Evolutionary conservation across 2,888 invertebrate genomes (phyloP), one percentile per base, ranked within the genome.

Genomic region (Rosalia funebris): DNA sequence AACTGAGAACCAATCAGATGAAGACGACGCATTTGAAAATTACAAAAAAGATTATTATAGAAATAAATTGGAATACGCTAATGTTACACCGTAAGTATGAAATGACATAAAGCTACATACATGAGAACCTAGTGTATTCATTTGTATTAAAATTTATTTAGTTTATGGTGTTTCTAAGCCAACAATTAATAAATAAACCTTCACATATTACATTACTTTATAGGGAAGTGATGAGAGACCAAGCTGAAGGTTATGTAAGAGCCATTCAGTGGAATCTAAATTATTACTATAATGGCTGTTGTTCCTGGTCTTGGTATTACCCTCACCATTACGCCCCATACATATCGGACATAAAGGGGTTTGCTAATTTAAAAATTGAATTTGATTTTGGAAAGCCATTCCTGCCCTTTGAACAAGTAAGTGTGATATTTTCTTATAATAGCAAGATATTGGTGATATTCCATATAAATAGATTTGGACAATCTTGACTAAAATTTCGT

Each of bases 251-350:
- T 47, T 99, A 98, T 79, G 91, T 98, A 7, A 85, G 91, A 36
- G 98, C 96, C 0, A 89, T 99, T 46, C 98, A 98, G 74, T 99
- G 98, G 98, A 95, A 96, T 77, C 84, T 98, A 12, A 87, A 91
- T 77, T 99, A 99, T 81, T 99, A 99, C 81, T 98, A 96, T 82
- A 90, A 94, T 74, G 98, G 98, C 3, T 95, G 96, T 41, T 92
- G 92, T 48, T 97, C 96, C 0, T 99, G 99, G 99, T 93, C 95
- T 20, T 99, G 98, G 98, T 98, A 87, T 82, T 99, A 97, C 81
- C 96, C 97, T 0, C 93, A 95, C 77, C 98, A 99, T 81, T 99
- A 98, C 82, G 93, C 98, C 0, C 98, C 98, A 0, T 98, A 91
- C 78, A 92, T 97, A 70, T 97, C 97, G 1, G 98, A 98, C 11